These are phyloP conservation scores for Zaprionus capensis DNA, from an alignment of 1,140 invertebrate species.

Conservation along the genomic window DNA sequence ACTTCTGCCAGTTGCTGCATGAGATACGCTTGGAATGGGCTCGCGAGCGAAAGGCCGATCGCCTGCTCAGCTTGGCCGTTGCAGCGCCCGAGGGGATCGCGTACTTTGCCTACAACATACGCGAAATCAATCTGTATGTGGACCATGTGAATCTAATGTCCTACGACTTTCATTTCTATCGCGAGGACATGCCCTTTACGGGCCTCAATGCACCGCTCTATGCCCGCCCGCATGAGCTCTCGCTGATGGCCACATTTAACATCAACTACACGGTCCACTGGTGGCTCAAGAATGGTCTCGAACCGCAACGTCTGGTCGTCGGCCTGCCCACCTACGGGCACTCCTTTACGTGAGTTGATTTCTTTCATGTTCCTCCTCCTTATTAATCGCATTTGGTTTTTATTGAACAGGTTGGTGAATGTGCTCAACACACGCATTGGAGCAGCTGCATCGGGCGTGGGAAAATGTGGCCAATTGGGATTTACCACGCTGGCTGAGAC, in stretches of 20 bases:
- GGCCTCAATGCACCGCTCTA: constrained; percentile 92
- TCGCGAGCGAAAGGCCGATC: constrained; percentile 85
- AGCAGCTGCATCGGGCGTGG: constrained; percentile 89
- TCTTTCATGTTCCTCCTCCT: not conserved
- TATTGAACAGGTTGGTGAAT: constrained; percentile 87
- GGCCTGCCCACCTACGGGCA: constrained; percentile 96
- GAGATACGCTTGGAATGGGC: constrained; percentile 89
- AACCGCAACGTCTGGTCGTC: constrained; percentile 92
- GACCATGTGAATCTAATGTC: constrained; percentile 95
- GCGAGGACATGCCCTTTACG: constrained; percentile 91
- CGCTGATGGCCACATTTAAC: constrained; percentile 90
- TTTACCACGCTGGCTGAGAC: constrained; percentile 89
- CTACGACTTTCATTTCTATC: constrained; percentile 94
- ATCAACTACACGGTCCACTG: constrained; percentile 93
- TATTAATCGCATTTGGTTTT: not conserved
- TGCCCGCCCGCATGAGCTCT: constrained; percentile 86
- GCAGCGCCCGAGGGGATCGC: constrained; percentile 90
- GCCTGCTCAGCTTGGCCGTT: constrained; percentile 90
- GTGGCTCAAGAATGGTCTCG: constrained; percentile 92
- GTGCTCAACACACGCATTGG: constrained; percentile 87
- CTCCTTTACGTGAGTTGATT: constrained; percentile 87
- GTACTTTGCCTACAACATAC: constrained; percentile 90
- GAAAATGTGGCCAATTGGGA: constrained; percentile 88
- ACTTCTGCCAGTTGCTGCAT: constrained; percentile 89
- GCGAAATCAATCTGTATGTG: constrained; percentile 90